These are phyloP conservation scores for Cyrtorhinus lividipennis DNA, from an alignment of 1,140 invertebrate genomes.

Conservation along the genomic window DNA sequence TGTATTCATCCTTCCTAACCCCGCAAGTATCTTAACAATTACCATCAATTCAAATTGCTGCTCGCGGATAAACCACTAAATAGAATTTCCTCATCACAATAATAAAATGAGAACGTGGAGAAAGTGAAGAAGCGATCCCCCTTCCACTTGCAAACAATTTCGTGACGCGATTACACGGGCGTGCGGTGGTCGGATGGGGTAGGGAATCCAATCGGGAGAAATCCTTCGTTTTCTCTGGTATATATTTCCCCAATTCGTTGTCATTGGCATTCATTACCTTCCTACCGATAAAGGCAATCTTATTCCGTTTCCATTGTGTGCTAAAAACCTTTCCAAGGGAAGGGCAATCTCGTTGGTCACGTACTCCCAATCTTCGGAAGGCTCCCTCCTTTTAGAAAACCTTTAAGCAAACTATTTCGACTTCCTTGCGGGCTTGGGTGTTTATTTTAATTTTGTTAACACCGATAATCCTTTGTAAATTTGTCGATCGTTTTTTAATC, in stretches of 20 bases:
- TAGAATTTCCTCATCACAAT: not conserved
- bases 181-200: too few species aligned
- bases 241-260: not conserved
- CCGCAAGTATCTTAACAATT: too few species aligned
- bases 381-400: not conserved
- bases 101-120: not conserved
- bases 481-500: too few species aligned
- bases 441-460: too few species aligned
- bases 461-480: too few species aligned
- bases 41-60: too few species aligned
- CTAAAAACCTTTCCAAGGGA: not conserved
- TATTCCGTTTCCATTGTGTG: conserved; percentile 1
- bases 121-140: too few species aligned
- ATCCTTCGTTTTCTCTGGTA: not conserved
- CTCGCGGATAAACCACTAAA: too few species aligned
- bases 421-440: too few species aligned
- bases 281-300: conserved; percentile 9
- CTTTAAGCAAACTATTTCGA: not conserved
- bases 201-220: conserved; percentile 3
- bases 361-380: not conserved
- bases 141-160: not conserved
- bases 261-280: conserved; percentile 9
- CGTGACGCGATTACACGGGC: not conserved
- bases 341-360: not conserved
- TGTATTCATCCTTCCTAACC: too few species aligned